Evolutionary conservation across 2,888 invertebrate species (phyloP).

Genomic region (Aleiodes alternator): DNA sequence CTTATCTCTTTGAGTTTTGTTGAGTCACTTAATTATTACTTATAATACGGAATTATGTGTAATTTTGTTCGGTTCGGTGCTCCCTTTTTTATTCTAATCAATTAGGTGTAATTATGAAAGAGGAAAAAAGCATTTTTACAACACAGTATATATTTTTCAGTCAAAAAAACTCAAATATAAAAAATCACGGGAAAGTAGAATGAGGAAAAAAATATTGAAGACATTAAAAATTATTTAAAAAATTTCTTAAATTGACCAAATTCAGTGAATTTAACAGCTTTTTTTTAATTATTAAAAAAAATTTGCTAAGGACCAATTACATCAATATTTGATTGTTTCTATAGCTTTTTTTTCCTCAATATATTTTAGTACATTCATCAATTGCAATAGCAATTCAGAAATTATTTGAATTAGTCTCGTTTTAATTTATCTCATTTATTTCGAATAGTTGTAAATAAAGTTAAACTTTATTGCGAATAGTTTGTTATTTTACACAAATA

Average conservation of each 20-base stretch:
- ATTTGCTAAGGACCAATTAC: too few species aligned
- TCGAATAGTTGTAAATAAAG: not conserved
- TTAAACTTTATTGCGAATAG: conserved; percentile 22
- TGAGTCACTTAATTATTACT: conserved; percentile 13
- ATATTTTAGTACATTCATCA: not conserved
- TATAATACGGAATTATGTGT: not conserved
- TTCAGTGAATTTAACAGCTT: too few species aligned
- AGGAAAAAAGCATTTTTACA: not conserved
- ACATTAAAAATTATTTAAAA: too few species aligned
- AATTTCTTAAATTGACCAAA: too few species aligned
- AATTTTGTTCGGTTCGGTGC: not conserved
- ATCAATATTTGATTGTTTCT: too few species aligned
- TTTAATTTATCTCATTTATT: not conserved
- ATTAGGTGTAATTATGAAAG: not conserved
- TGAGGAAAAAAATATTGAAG: too few species aligned
- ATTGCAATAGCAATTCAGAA: not conserved
- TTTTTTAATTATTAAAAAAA: too few species aligned
- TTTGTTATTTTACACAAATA: conserved; percentile 6
- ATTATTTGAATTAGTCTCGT: too few species aligned
- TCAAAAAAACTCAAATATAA: too few species aligned
- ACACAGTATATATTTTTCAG: too few species aligned
- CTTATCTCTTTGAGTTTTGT: not conserved
- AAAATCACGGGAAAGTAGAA: too few species aligned
- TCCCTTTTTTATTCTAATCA: not conserved
- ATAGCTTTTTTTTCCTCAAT: too few species aligned